Base-by-base conservation (phyloP, 1,140 invertebrate genomes). In the Sarcophaga peregrina region DNA sequence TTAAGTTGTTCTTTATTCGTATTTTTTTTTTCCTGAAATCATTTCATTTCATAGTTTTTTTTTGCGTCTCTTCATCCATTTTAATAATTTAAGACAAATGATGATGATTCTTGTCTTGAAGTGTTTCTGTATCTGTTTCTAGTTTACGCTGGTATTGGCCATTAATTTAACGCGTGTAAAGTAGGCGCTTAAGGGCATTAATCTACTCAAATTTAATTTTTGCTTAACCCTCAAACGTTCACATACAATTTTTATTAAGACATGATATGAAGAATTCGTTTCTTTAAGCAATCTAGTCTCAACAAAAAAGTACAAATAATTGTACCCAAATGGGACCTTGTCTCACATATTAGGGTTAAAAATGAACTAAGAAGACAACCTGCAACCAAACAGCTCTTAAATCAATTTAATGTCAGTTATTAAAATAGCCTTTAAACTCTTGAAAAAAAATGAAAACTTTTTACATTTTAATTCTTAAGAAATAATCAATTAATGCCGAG, bases 21-120 rank as follows among this genome's bases (percentile, higher is more conserved):
- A 5, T 72, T 10, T n/a, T 5, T 37, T 73, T 9, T 73, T 5
- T 25, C 25, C 3, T 17, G 20, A 15, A 17, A 13, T n/a, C 62
- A 20, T 8, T 25, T 9, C 52, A 20, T 25, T 17, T 25, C 17
- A 20, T 72, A 62, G 62, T 0, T 72, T 17, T 25, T 72, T 74
- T 74, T 45, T 45, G 9, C 45, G 8, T 78, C 75, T 50, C 15
- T 8, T 10, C 15, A 15, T 68, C 47, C 25, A 76, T 76, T 48
- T 72, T 52, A 78, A 47, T 78, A 78, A 78, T 78, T 78, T 78
- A 78, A 78, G 75, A 78, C 75, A 78, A 78, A 78, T 78, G 75
- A 78, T 78, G 75, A 78, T 78, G 75, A 50, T 78, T 48, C 47
- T 50, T 52, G 25, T 7, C 37, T 78, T 76, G 74, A 76, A 76